phyloP scores from a whole-genome alignment of 2,888 invertebrate species.

The Andrena bucephala region DNA sequence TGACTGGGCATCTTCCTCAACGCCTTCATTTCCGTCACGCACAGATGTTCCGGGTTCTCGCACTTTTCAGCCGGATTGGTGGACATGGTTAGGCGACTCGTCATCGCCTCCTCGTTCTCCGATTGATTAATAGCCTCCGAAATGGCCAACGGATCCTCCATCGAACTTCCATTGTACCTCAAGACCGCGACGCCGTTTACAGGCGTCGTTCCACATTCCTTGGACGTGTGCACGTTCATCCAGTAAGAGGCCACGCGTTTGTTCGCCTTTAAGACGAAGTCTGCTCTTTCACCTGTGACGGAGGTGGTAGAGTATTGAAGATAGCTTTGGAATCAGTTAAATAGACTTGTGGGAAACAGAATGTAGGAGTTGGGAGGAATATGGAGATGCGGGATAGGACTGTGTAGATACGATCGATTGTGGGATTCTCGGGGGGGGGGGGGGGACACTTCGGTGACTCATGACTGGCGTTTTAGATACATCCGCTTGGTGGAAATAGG shows the following conservation, averaged over 20 bases:
- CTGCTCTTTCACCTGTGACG: constrained; percentile 89
- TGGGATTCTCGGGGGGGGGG: too few relatives aligned
- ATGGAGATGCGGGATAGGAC: too few relatives aligned
- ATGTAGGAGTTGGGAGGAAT: too few relatives aligned
- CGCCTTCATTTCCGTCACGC: constrained; percentile 87
- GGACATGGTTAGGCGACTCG: constrained; percentile 71
- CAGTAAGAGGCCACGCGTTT: constrained; percentile 87
- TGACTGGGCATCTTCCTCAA: constrained; percentile 86
- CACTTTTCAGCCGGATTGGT: constrained; percentile 84
- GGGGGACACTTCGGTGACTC: too few relatives aligned
- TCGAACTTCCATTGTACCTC: constrained; percentile 81
- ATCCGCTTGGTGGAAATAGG: too few relatives aligned
- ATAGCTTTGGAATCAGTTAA: too few relatives aligned
- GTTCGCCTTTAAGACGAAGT: constrained; percentile 90
- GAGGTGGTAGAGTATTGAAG: neutral
- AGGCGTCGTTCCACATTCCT: constrained; percentile 85
- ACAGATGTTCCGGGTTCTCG: constrained; percentile 85
- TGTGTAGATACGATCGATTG: too few relatives aligned
- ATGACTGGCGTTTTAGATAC: too few relatives aligned
- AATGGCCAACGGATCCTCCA: constrained; percentile 37
- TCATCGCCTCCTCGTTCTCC: constrained; percentile 35
- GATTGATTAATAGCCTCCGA: constrained; percentile 49
- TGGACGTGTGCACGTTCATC: constrained; percentile 87
- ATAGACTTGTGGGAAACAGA: too few relatives aligned
- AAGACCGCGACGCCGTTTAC: constrained; percentile 87